Conservation (phyloP, 2,113 vertebrate species). For the Tychaedon coryphoeus region DNA sequence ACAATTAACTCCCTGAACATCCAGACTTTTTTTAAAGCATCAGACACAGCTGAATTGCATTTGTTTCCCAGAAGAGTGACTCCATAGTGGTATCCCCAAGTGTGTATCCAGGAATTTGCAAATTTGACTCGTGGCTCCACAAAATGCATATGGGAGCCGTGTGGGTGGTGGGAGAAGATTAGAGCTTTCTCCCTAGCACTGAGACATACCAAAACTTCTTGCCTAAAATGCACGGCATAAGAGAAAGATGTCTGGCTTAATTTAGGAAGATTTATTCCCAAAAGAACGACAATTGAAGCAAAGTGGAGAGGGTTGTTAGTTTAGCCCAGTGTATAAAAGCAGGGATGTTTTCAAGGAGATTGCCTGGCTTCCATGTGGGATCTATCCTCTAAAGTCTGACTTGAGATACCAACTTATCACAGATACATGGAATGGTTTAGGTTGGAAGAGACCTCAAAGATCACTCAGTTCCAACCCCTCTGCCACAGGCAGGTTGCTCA, state of each 20-base stretch:
- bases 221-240: not conserved
- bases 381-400: not conserved
- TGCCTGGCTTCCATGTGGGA: not conserved
- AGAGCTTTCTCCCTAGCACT: slow-evolving; percentile 26
- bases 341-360: not conserved
- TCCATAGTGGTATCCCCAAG: slow-evolving; percentile 63
- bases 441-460: not conserved
- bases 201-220: slow-evolving; percentile 25
- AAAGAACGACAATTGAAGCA: not conserved
- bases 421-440: not conserved
- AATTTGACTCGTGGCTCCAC: slow-evolving; percentile 62
- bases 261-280: slow-evolving; percentile 15
- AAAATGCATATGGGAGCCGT: slow-evolving; percentile 61
- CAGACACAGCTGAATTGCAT: slow-evolving; percentile 46
- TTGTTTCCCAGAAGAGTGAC: slow-evolving; percentile 64
- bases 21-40: slow-evolving; percentile 58
- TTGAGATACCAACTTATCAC: not conserved
- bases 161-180: slow-evolving; percentile 56
- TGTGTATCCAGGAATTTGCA: slow-evolving; percentile 45
- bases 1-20: slow-evolving; percentile 64
- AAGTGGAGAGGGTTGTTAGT: not conserved
- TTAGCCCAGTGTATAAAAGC: not conserved
- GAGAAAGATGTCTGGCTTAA: not conserved
- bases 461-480: not conserved
- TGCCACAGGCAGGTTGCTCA: not conserved